These are phyloP conservation scores for Dasysyrphus albostriatus DNA, from an alignment of 2,888 invertebrate genomes.

Conservation along the genomic window DNA sequence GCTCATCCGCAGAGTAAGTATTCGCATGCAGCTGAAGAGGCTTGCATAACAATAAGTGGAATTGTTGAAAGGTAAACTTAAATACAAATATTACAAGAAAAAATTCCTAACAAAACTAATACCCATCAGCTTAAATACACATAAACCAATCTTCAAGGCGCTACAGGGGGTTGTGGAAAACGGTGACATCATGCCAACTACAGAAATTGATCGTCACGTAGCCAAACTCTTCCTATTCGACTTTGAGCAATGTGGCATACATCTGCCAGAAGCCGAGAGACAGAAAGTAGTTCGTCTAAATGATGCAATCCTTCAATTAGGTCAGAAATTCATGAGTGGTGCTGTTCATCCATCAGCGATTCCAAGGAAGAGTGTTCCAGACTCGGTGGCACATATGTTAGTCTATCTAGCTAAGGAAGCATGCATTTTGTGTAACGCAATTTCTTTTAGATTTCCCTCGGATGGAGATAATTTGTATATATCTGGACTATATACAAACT, in stretches of 20 bases:
- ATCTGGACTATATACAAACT: slow-evolving; percentile 93
- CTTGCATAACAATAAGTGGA: slow-evolving; percentile 93
- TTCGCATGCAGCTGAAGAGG: slow-evolving; percentile 93
- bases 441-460: slow-evolving; percentile 84
- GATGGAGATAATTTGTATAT: slow-evolving; percentile 91
- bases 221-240: slow-evolving; percentile 96
- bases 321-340: slow-evolving; percentile 92
- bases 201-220: slow-evolving; percentile 92
- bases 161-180: slow-evolving; percentile 88
- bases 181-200: slow-evolving; percentile 88
- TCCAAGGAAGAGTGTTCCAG: slow-evolving; percentile 88
- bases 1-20: slow-evolving; percentile 93
- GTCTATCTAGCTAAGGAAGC: slow-evolving; percentile 79
- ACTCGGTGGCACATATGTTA: slow-evolving; percentile 90
- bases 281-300: slow-evolving; percentile 92
- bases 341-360: slow-evolving; percentile 89
- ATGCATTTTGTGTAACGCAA: not conserved
- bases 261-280: slow-evolving; percentile 90
- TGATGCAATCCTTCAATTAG: slow-evolving; percentile 92
- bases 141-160: slow-evolving; percentile 91
- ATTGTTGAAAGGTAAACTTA: slow-evolving; percentile 93
- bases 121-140: slow-evolving; percentile 92
- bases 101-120: not conserved
- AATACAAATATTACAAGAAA: not conserved
- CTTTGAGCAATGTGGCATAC: slow-evolving; percentile 99